Conservation (phyloP, 2,888 invertebrate genomes). For the Lithophane socia region DNA sequence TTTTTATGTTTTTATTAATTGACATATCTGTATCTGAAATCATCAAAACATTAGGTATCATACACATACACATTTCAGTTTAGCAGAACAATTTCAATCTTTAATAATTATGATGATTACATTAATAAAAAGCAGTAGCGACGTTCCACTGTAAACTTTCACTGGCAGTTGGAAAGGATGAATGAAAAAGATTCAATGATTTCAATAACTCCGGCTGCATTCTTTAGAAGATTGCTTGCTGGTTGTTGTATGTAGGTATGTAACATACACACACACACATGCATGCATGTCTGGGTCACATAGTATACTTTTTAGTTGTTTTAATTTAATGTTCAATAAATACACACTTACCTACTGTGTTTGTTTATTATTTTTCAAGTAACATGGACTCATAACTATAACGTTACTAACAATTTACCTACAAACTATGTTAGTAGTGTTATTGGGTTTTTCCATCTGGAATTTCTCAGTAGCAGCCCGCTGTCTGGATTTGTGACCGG, state of each 20-base stretch:
- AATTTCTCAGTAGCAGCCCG: no score
- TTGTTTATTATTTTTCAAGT: background rate
- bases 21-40: no score
- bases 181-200: background rate
- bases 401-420: no score
- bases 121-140: background rate
- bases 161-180: background rate
- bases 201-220: background rate
- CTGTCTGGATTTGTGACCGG: no score
- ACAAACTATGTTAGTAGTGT: no score
- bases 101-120: no score
- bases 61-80: no score
- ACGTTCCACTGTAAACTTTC: background rate
- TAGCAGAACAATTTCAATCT: no score
- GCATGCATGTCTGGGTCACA: conserved; percentile 6
- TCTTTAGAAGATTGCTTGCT: background rate
- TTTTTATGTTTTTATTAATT: background rate
- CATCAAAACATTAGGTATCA: no score
- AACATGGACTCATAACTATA: no score
- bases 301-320: background rate
- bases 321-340: background rate
- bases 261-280: background rate
- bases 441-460: no score
- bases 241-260: background rate
- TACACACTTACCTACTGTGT: background rate